phyloP scores from a whole-genome alignment of 2,888 invertebrate species.

The Eugnorisma glareosa region DNA sequence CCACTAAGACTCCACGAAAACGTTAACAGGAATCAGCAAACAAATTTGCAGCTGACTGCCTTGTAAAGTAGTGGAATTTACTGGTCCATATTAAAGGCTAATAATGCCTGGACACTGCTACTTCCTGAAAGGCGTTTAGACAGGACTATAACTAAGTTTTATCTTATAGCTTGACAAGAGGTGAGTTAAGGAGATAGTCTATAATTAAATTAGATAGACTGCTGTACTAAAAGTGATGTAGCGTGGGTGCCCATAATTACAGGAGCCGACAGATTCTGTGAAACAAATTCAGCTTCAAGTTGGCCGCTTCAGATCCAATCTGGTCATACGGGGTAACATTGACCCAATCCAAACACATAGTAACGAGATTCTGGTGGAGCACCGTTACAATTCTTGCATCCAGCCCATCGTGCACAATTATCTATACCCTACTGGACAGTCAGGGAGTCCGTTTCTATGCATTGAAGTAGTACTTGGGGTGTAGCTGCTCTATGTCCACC shows the following conservation, averaged over 20 bases:
- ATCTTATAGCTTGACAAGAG: not conserved
- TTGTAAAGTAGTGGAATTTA: slow-evolving; percentile 3
- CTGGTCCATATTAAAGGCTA: not conserved
- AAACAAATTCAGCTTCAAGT: not conserved
- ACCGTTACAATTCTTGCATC: not conserved
- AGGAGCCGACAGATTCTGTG: not conserved
- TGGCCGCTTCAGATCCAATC: not conserved
- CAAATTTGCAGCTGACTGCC: not conserved
- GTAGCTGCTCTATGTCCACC: too few relatives aligned
- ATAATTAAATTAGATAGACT: slow-evolving; percentile 7
- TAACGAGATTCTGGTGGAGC: not conserved
- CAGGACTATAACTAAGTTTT: slow-evolving; percentile 11
- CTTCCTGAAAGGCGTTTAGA: not conserved
- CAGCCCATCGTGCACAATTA: not conserved
- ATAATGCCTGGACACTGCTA: not conserved
- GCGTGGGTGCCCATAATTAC: not conserved
- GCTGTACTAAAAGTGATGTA: slow-evolving; percentile 3
- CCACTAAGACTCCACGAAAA: not conserved
- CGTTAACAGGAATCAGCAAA: not conserved
- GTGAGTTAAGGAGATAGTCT: not conserved
- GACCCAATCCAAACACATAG: not conserved
- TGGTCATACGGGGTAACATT: not conserved
- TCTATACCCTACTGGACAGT: not conserved
- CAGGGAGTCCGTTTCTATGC: too few relatives aligned
- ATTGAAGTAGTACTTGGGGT: too few relatives aligned